Percentiles rank a stretch among this genome's conserved stretches.
phyloP scores from a whole-genome alignment of 1,140 invertebrate species.

The Lutraria rhynchaena region DNA sequence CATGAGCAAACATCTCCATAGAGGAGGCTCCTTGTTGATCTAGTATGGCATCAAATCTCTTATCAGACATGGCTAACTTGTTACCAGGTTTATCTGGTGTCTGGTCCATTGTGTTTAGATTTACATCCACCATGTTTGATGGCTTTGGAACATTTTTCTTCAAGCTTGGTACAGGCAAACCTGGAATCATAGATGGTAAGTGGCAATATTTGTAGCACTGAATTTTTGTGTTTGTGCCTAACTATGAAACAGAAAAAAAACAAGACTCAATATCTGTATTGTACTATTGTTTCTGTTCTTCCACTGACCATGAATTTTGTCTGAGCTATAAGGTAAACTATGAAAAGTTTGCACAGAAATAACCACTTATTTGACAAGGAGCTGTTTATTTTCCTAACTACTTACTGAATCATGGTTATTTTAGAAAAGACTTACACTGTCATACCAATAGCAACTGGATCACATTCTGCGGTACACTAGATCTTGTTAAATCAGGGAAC shows the following conservation, averaged over 20 bases:
- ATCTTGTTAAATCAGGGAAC: no score
- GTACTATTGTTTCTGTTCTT: no score
- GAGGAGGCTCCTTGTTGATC: constrained; percentile 43
- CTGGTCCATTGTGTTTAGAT: constrained; percentile 18
- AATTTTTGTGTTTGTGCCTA: not conserved
- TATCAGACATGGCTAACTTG: constrained; percentile 17
- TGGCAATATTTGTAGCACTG: not conserved
- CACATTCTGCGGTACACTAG: no score
- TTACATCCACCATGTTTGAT: constrained; percentile 21
- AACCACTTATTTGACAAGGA: no score
- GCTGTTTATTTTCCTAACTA: no score
- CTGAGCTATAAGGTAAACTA: no score
- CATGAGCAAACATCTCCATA: constrained; percentile 15
- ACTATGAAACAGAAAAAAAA: not conserved
- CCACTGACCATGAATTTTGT: no score
- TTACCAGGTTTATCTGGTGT: constrained; percentile 17
- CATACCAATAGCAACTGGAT: no score
- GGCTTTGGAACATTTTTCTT: constrained; percentile 14
- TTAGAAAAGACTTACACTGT: no score
- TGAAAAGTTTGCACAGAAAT: no score
- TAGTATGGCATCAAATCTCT: not conserved
- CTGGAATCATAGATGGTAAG: not conserved
- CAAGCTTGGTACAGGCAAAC: constrained; percentile 35
- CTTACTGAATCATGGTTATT: no score
- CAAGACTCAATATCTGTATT: no score